phyloP scores from a whole-genome alignment of 2,888 invertebrate genomes.

The Crocallis elinguaria region DNA sequence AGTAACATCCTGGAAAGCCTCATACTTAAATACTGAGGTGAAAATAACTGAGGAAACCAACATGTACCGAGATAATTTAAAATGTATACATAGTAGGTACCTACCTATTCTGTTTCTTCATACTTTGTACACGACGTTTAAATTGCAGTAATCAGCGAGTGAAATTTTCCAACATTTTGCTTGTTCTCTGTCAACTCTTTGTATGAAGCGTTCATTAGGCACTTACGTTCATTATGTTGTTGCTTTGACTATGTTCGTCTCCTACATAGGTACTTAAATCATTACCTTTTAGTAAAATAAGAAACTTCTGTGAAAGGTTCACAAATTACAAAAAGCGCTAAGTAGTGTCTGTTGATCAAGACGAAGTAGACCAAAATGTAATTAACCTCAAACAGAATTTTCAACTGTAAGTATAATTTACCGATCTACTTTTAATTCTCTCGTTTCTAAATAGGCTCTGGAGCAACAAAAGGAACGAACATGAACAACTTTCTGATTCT shows the following conservation, averaged over 20 bases:
- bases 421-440: no score
- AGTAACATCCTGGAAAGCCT: not conserved
- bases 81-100: slow-evolving; percentile 1
- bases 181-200: slow-evolving; percentile 7
- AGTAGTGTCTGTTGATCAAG: no score
- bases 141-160: slow-evolving; percentile 12
- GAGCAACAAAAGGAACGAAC: no score
- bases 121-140: not conserved
- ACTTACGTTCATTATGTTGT: not conserved
- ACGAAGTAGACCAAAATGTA: no score
- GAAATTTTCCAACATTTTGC: slow-evolving; percentile 8
- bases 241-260: not conserved
- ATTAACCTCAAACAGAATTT: no score
- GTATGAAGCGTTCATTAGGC: not conserved
- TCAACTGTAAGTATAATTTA: no score
- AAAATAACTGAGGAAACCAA: not conserved
- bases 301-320: no score
- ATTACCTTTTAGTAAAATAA: no score
- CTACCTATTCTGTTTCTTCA: not conserved
- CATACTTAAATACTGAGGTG: not conserved
- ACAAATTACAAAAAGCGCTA: no score
- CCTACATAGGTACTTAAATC: not conserved
- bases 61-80: slow-evolving; percentile 2
- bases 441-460: no score
- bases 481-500: no score